Base-by-base conservation (phyloP, 2,797 vertebrate species). In the Danio albolineatus region DNA sequence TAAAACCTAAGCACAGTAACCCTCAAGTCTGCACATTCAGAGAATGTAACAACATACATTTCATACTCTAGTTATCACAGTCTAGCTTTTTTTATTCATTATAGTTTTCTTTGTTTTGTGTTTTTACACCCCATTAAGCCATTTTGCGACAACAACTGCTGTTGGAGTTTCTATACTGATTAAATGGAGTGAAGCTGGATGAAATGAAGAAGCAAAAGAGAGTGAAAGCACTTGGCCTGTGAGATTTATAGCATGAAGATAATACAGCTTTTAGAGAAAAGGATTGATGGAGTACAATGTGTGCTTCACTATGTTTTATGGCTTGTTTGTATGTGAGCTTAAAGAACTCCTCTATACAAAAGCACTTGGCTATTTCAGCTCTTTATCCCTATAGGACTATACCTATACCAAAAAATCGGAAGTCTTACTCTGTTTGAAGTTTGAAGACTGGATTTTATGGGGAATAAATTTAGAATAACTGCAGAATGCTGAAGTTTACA, bases 251-350 rank as follows among this genome's bases (percentile, higher is more conserved):
- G 14, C 6, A 7, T 60, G 19, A 46, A 12, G 7, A 48, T 48
- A 73, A 44, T 48, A 73, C 28, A 4, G 44, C 44, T 49, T 73
- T 60, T 8, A 48, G 61, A 48, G 57, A 7, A 46, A 73, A 41
- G 7, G 1, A 49, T 3, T 61, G 43, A 60, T 73, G 14, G 6
- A 62, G 28, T 49, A 19, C 14, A 61, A 39, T 19, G 38, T 48
- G 44, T 17, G 10, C 43, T 38, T 0, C 43, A 73, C 4, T 41
- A 39, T 46, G 10, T 74, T 12, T 51, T 51, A 74, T 7, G 39
- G 44, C 21, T 54, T 44, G 6, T 75, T 53, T 62, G 73, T 41
- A 53, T 21, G 36, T 64, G 5, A 62, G 46, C 12, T 64, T 21
- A 64, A 12, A 61, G 16, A 74, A 49, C 48, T 28, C 36, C 28